Conservation (phyloP, 2,797 vertebrate species). For the Chanos chanos region DNA sequence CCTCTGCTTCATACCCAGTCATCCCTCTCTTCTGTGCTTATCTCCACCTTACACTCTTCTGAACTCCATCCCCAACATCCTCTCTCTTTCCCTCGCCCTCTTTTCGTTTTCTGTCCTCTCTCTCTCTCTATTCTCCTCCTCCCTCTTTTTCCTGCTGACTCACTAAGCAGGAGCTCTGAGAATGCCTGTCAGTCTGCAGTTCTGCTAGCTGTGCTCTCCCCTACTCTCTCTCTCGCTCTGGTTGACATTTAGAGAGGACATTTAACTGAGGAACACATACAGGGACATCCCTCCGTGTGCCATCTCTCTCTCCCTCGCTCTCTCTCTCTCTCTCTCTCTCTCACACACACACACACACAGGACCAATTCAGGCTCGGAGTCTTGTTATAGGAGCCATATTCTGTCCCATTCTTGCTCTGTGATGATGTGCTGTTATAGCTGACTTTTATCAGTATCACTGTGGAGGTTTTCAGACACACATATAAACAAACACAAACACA, state of each 20-base stretch:
- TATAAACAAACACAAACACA: background rate
- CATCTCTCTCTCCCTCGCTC: background rate
- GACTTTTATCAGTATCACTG: background rate
- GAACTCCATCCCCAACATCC: constrained; percentile 21
- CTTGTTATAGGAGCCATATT: constrained; percentile 11
- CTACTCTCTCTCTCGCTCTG: background rate
- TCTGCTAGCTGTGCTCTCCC: background rate
- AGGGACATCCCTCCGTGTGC: no score
- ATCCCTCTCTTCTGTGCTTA: background rate
- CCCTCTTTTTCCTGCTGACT: constrained; percentile 14
- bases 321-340: background rate
- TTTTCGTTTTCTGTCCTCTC: constrained; percentile 4
- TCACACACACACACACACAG: background rate
- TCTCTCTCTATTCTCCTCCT: background rate
- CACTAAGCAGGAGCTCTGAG: no score
- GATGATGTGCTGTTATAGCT: background rate
- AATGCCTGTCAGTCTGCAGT: no score
- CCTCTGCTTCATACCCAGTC: background rate
- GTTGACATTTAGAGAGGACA: constrained; percentile 1
- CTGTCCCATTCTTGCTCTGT: constrained; percentile 1
- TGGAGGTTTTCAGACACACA: background rate
- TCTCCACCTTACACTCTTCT: constrained; percentile 43
- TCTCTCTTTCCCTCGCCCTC: constrained; percentile 29
- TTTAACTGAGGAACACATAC: constrained; percentile 15
- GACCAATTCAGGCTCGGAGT: no score